These are phyloP conservation scores for Trematocara stigmaticum DNA, from an alignment of 2,113 vertebrate genomes.

Conservation along the genomic window DNA sequence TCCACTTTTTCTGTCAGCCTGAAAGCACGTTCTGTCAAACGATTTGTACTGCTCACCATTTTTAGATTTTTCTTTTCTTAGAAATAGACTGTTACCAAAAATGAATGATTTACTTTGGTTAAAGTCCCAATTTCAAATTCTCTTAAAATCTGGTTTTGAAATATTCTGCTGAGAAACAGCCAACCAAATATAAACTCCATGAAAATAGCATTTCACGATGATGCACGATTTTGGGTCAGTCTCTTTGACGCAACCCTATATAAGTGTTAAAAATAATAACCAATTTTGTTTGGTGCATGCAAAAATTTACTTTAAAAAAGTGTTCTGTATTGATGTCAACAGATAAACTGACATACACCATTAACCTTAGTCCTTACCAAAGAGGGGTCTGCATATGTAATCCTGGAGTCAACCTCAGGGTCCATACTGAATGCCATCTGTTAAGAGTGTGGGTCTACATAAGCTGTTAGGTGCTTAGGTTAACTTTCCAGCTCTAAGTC, in stretches of 20 bases:
- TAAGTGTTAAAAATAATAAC: not conserved
- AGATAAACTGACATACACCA: not conserved
- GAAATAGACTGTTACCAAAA: not conserved
- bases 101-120: not conserved
- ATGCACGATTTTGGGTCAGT: not conserved
- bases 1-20: not conserved
- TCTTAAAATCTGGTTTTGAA: not conserved
- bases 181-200: not conserved
- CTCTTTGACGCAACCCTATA: not conserved
- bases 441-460: not conserved
- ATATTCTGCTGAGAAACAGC: not conserved
- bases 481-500: constrained; percentile 25
- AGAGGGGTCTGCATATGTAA: constrained; percentile 44
- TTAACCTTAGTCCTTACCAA: not conserved
- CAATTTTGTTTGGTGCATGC: not conserved
- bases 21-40: not conserved
- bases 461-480: constrained; percentile 22
- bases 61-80: not conserved
- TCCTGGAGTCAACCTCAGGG: constrained; percentile 24
- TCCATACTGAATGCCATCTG: constrained; percentile 54
- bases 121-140: not conserved
- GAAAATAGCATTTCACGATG: not conserved
- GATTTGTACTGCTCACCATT: not conserved
- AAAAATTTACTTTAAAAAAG: not conserved
- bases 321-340: not conserved